Evolutionary conservation across 1,140 invertebrate species (phyloP), one percentile per base, ranked within the genome.

Genomic region (Lepidurus couesii): DNA sequence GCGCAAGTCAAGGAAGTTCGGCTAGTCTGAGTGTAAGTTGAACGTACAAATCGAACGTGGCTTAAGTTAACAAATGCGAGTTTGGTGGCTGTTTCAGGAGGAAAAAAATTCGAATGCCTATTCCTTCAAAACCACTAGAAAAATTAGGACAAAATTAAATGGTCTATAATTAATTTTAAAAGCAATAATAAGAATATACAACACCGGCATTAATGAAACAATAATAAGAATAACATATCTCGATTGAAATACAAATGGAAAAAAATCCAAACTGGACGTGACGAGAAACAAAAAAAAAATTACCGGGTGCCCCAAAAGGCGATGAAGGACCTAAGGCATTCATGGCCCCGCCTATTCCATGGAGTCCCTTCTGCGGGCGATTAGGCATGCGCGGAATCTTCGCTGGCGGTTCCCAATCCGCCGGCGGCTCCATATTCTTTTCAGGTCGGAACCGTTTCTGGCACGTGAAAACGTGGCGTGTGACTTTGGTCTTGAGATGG

Each of bases 401-500:
- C 3, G 94, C 94, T 3, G 95, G 95, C 1, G 93, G 93, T 84
- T 96, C 94, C 93, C 94, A 96, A 83, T 96, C 94, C 9, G 90
- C 85, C 0, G 93, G 90, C 7, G 95, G 94, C 80, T 92, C 90
- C 80, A 95, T 85, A 83, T 96, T 96, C 43, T 90, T 86, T 78
- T 95, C 94, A 0, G 93, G 91, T 84, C 93, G 91, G 85, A 96
- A 97, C 84, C 95, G 95, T 85, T 96, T 96, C 21, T 90, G 88
- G 86, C 96, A 98, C 5, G 94, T 91, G n/a, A 92, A 88, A 79
- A 93, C 88, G 87, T 98, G 96, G 21, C 95, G 88, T 0, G 91
- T 94, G 76, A 97, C 85, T 86, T 97, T 96, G n/a, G 93, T 92
- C 85, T 97, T 97, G 78, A 94, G 92, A 83, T 95, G 96, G 82